Conservation (phyloP, 2,797 vertebrate species). For the Betta splendens region DNA sequence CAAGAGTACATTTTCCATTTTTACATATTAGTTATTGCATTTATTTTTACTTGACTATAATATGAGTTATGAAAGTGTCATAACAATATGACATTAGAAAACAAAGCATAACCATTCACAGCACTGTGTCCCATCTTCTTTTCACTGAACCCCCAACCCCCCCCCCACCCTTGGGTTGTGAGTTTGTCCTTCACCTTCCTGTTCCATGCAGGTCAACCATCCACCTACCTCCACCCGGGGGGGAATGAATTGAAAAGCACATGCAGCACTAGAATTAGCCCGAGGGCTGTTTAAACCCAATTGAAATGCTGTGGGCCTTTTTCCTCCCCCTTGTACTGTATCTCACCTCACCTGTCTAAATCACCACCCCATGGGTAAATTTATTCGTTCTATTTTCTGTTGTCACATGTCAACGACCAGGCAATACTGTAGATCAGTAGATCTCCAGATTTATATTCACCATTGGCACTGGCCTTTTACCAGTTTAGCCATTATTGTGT, state of each 20-base stretch:
- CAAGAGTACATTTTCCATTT: neutral
- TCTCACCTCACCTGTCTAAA: neutral
- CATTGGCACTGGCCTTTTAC: neutral
- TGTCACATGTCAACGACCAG: slow-evolving; percentile 26
- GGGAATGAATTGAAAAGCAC: slow-evolving; percentile 25
- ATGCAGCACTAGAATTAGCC: slow-evolving; percentile 22
- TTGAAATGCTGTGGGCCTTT: slow-evolving; percentile 23
- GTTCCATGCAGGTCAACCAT: slow-evolving; percentile 1
- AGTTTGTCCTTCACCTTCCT: slow-evolving; percentile 19
- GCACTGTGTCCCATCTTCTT: neutral
- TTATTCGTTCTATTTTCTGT: slow-evolving; percentile 52
- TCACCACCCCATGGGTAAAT: slow-evolving; percentile 44
- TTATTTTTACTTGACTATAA: too few relatives aligned
- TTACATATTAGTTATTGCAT: too few relatives aligned
- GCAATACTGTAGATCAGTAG: slow-evolving; percentile 10
- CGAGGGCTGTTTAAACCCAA: slow-evolving; percentile 22
- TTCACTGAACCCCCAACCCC: neutral
- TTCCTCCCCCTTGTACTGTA: neutral
- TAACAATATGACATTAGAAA: too few relatives aligned
- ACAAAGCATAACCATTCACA: too few relatives aligned
- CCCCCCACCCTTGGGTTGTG: neutral
- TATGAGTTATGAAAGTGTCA: too few relatives aligned
- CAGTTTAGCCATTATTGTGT: neutral
- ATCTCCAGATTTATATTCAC: neutral
- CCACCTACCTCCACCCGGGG: slow-evolving; percentile 8